Conservation (phyloP, 2,888 invertebrate species). For the Lamellibrachia columna region DNA sequence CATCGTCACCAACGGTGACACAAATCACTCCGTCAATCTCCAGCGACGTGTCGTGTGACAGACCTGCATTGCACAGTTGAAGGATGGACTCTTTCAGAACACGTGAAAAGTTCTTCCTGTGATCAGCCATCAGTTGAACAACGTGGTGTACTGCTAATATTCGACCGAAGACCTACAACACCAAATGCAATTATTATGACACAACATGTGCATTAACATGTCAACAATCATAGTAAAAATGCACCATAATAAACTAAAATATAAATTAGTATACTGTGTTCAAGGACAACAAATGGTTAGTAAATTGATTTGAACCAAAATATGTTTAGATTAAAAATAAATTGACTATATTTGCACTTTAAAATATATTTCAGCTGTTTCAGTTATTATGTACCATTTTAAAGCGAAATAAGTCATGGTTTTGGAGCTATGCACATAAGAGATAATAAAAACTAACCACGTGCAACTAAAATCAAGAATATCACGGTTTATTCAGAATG, state of each 20-base stretch:
- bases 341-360: no score
- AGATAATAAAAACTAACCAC: no score
- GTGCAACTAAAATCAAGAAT: no score
- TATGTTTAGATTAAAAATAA: no score
- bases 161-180: background rate
- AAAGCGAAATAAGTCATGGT: no score
- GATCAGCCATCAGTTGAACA: conserved; percentile 6
- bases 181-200: background rate
- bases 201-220: background rate
- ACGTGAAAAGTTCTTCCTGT: background rate
- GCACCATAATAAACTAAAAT: background rate
- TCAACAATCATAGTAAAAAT: background rate
- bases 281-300: no score
- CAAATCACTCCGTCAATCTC: background rate
- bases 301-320: no score
- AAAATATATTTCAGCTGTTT: no score
- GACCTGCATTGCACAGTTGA: background rate
- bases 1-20: background rate
- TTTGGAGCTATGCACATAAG: no score
- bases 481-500: no score
- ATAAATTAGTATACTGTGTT: background rate
- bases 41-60: background rate
- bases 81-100: conserved; percentile 1
- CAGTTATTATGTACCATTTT: no score
- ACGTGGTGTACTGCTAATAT: background rate